Base-by-base conservation (phyloP, 2,888 invertebrate genomes). In the Amaurobius ferox region DNA sequence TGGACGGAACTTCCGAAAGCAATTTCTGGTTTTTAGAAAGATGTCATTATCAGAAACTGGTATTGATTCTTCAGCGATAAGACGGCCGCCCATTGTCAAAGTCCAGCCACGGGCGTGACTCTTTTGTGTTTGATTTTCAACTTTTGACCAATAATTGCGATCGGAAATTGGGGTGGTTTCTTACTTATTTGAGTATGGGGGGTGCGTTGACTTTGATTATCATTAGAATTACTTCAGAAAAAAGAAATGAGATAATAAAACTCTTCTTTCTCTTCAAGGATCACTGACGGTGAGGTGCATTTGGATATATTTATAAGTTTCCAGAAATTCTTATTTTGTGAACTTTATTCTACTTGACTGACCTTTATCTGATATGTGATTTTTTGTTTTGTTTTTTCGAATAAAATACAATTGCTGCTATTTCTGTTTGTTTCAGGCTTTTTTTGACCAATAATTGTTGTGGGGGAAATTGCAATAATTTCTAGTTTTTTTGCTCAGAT, bases 1-100 rank as follows among this genome's bases (percentile, higher is more conserved):
- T 62, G 35, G 64, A 68, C 83, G 83, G 83, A 83, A 83, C 83
- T 83, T 74, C 67, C 64, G 83, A 83, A 39, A 66, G 70, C 68
- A 81, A 81, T 81, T 81, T 81, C 32, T 30, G 19, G 30, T 66
- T 64, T 79, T 32, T 29, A 62, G 66, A 16, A 11, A 39, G 73
- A 55, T n/a, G 29, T 13, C 62, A 73, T 73, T 48, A 71, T 48
- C 39, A 19, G 66, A 28, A 28, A 62, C 40, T 39, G 7, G 9
- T 35, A 70, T 61, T 68, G 81, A 81, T 83, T 29, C 23, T 6
- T 1, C 13, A 16, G 29, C 32, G 77, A 83, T 72, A 77, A 66
- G 35, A 29, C n/a, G 44, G 16, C 32, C 7, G 19, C 19, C 55
- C 72, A 44, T 55, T 61, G 55, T 35, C 62, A 35, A 66, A 26